These are phyloP conservation scores for Prionailurus viverrinus DNA, from an alignment of 2,113 vertebrate species.

Conservation along the genomic window DNA sequence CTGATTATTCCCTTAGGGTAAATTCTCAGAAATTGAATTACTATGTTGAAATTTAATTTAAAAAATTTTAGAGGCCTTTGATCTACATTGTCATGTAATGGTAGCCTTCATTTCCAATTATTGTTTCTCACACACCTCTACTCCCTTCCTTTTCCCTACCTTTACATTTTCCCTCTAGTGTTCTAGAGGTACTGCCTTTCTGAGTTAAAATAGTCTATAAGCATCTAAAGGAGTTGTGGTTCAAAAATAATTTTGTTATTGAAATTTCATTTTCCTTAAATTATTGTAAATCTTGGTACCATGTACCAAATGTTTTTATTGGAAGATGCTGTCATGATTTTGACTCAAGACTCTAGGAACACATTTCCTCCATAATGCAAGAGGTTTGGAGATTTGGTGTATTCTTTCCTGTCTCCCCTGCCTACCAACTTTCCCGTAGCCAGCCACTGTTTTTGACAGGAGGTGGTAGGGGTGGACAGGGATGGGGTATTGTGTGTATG, in stretches of 20 bases:
- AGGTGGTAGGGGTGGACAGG: not conserved
- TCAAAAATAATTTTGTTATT: constrained; percentile 45
- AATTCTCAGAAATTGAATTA: not conserved
- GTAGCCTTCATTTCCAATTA: not conserved
- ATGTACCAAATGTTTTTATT: constrained; percentile 18
- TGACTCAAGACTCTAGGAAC: not conserved
- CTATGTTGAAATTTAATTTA: not conserved
- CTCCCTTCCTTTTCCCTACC: not conserved
- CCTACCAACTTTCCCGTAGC: not conserved
- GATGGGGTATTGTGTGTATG: not conserved
- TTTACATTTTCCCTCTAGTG: not conserved
- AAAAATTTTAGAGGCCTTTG: constrained; percentile 36
- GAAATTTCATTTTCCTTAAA: constrained; percentile 54
- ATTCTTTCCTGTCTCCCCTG: not conserved
- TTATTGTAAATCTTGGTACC: constrained; percentile 28
- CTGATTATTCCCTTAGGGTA: constrained; percentile 34
- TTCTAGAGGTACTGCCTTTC: not conserved
- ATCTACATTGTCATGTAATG: not conserved
- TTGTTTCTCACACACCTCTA: not conserved
- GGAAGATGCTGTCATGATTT: constrained; percentile 36
- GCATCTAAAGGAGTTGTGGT: not conserved
- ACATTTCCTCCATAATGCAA: not conserved
- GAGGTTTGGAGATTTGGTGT: not conserved
- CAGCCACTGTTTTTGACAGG: not conserved
- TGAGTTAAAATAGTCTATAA: not conserved